Conservation (phyloP, 2,113 vertebrate species). For the Strix uralensis region DNA sequence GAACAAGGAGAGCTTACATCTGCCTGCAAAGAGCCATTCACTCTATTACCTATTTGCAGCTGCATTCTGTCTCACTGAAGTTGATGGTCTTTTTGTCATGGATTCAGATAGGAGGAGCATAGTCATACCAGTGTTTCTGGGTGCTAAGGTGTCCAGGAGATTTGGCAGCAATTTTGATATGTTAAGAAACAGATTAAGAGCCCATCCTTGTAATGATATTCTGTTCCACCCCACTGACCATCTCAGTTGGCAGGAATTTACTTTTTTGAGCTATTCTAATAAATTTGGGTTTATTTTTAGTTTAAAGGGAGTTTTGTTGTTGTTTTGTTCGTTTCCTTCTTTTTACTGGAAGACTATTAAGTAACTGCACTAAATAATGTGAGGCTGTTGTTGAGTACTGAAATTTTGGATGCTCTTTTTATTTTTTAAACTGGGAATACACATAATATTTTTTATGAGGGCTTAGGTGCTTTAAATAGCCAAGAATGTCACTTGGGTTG, state of each 20-base stretch:
- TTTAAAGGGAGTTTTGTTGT: accelerated
- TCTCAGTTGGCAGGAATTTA: background rate
- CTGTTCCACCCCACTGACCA: background rate
- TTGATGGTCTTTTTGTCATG: background rate
- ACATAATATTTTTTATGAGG: background rate
- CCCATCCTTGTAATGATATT: background rate
- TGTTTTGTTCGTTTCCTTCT: background rate
- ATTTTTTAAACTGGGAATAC: background rate
- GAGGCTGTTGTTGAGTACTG: background rate
- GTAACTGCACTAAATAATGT: background rate
- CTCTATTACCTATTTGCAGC: background rate
- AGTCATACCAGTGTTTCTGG: background rate
- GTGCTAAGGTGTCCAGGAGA: background rate
- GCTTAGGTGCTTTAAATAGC: background rate
- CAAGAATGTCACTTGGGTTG: background rate
- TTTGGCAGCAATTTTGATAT: background rate
- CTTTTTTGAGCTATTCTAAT: background rate
- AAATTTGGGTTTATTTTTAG: background rate
- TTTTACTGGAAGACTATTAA: background rate
- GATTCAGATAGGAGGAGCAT: background rate
- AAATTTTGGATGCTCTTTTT: background rate
- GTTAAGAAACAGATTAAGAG: background rate
- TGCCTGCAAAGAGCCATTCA: background rate
- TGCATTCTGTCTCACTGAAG: background rate
- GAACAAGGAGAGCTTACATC: background rate